These are phyloP conservation scores for Sinella curviseta DNA, from an alignment of 1,140 invertebrate species.

Conservation along the genomic window DNA sequence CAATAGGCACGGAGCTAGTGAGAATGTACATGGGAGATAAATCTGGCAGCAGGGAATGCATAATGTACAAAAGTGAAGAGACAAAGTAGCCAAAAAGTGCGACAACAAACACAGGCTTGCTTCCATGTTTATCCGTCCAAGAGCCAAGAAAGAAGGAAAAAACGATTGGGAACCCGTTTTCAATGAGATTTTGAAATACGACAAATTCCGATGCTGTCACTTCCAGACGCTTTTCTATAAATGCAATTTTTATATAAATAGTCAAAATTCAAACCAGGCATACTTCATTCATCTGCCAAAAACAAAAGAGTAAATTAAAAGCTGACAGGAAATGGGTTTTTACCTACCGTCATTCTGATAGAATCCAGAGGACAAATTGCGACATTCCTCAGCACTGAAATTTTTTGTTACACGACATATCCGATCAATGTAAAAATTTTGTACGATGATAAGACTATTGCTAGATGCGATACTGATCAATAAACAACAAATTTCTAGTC, in stretches of 20 bases:
- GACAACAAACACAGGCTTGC: constrained; percentile 31
- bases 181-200: constrained; percentile 32
- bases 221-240: constrained; percentile 35
- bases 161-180: constrained; percentile 35
- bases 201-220: constrained; percentile 1
- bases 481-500: background rate
- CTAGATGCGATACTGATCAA: background rate
- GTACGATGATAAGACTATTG: background rate
- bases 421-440: constrained; percentile 28
- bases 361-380: constrained; percentile 6
- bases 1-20: constrained; percentile 31
- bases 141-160: constrained; percentile 37
- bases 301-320: too few relatives aligned
- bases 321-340: too few relatives aligned
- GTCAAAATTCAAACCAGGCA: too few relatives aligned
- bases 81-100: constrained; percentile 33
- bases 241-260: too few relatives aligned
- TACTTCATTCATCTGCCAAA: too few relatives aligned
- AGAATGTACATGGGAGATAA: constrained; percentile 28
- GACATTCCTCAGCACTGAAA: background rate
- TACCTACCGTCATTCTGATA: background rate
- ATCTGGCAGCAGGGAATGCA: constrained; percentile 6
- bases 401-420: constrained; percentile 22
- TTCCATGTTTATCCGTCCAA: constrained; percentile 37
- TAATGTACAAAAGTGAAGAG: background rate